Base-by-base conservation (phyloP, 1,140 invertebrate genomes). In the Drosophila rufa region DNA sequence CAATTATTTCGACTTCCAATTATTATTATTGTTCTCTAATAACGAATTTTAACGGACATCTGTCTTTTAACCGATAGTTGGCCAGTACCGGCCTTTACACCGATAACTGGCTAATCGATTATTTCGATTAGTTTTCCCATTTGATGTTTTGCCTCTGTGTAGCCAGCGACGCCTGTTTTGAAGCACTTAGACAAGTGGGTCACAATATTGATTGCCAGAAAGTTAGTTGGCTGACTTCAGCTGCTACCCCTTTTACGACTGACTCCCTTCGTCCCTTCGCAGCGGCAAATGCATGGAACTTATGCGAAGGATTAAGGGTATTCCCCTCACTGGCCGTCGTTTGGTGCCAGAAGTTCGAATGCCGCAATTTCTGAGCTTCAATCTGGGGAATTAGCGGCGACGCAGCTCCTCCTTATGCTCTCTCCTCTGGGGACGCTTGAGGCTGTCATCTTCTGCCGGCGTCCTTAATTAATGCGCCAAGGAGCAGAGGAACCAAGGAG, bases 381-480 rank as follows among this genome's bases (percentile, higher is more conserved):
- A 51, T 66, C 66, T 66, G 47, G 60, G 66, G 66, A 69, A 66
- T 69, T 45, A 51, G 60, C 25, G 57, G 57, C 45, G 57, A 48
- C 45, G 9, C 64, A 62, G 36, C 36, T 48, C 56, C 43, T 22
- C 27, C 36, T 12, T 14, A n/a, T 8, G 3, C 30, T 9, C 4
- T 33, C 11, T 36, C 64, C 12, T 56, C 4, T 7, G 36, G 61
- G 61, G 36, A 42, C 36, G 40, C 53, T 40, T 27, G 45, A 14
- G 67, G 36, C 51, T 71, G 45, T 62, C 67, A 71, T 73, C 69
- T 71, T 57, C 45, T 27, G 36, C 36, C 45, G 27, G 51, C 25
- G 68, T 40, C 8, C 46, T 66, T 84, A 85, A 81, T 85, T 81
- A 85, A 86, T 82, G 64, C 66, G 65, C 68, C 60, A 64, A 12